Evolutionary conservation across 2,797 vertebrate genomes (phyloP), one percentile per base, ranked within the genome.

Genomic region (Darevskia nairensis): DNA sequence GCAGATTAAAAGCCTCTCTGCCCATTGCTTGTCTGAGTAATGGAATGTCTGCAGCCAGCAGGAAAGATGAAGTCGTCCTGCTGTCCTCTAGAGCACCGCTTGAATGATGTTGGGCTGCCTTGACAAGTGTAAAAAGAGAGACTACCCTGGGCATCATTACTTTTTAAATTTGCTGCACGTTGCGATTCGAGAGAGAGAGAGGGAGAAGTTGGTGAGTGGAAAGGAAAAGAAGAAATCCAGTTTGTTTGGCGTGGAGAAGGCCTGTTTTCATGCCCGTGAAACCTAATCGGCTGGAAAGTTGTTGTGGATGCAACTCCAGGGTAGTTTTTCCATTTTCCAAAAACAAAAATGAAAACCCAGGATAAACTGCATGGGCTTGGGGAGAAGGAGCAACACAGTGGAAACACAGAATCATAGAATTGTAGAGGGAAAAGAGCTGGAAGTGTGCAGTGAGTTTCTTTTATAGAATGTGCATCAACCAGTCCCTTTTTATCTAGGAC

Each of bases 61-160:
- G 94, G 93, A 95, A 92, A 95, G 95, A 97, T 96, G 95, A 93
- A 91, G 92, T 90, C 94, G 84, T 89, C 41, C 84, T 50, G 86
- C 86, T 87, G 87, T 90, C 92, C 86, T 87, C 95, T 66, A 89
- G 89, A 96, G 94, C 89, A 93, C 88, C 94, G 92, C 93, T 95
- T 94, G 55, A 91, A 90, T 93, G 82, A 69, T 82, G 59, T 86
- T 88, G 91, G 92, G 92, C 41, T 75, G 90, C 88, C 93, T 88
- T 87, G 93, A 91, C 94, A 94, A 92, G 90, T 95, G 86, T 92
- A 95, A 95, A 95, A 95, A 91, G 93, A 80, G 91, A 93, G 86
- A 69, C 61, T 84, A 92, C 91, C 92, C 91, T 92, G 86, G 89
- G 87, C 87, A 89, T 90, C 41, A 71, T 92, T 93, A 94, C 96